Evolutionary conservation across 1,140 invertebrate species (phyloP), one percentile per base, ranked within the genome.

Genomic region (Rhyzopertha dominica): DNA sequence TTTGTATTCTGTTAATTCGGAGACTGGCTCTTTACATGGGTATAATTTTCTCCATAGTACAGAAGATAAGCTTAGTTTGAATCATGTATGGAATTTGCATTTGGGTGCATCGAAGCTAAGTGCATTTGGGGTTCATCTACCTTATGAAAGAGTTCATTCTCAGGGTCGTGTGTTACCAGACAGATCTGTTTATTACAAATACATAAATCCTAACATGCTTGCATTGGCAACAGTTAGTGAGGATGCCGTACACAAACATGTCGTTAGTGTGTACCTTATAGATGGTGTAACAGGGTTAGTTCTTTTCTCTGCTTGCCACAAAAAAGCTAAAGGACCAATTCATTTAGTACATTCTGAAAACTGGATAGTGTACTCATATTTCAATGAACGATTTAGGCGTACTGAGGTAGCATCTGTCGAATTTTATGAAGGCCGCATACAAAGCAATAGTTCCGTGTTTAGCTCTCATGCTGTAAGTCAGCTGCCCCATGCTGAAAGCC

Each of bases 161-260:
- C 91, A 95, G 66, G 96, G 96, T 18, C 79, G 92, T 56, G 95
- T 98, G 19, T 72, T 99, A 44, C 85, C 84, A 20, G 95, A 99
- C 74, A 78, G 96, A 56, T 92, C 88, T 62, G 95, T 99, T 26
- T 78, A 98, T 13, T 99, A 99, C 71, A 99, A 99, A 67, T 98
- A 99, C 67, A 79, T 93, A 32, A 99, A 99, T 78, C 96, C 96
- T 16, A 98, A 99, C 74, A 71, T 99, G 44, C 82, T 95, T 29
- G 88, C 87, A 17, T 74, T 98, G 50, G 76, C 88, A 5, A 86
- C 89, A 0, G 78, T 91, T 66, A 84, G 82, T 30, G 75, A 78
- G 26, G 87, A 92, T 69, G 75, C 74, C 36, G 66, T 78, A 30
- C 80, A 89, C 59, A 87, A 87, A 76, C 77, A 84, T 85, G 72